A percentile compares a stretch with the other conserved stretches of the same genome.
These are phyloP conservation scores for Macrosiphum euphorbiae DNA, from an alignment of 2,888 invertebrate species.

Conservation along the genomic window DNA sequence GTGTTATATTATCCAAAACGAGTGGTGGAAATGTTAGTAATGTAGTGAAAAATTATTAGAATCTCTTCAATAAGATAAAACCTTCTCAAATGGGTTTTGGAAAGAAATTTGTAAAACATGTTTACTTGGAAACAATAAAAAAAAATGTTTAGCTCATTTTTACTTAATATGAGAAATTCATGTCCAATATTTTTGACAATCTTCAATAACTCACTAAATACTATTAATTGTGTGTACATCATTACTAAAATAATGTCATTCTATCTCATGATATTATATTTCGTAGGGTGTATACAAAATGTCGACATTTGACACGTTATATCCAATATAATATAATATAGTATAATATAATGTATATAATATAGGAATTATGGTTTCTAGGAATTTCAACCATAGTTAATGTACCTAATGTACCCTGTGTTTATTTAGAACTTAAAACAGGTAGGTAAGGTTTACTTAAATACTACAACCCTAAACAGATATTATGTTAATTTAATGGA, in stretches of 20 bases:
- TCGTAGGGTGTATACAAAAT: not conserved
- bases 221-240: not conserved
- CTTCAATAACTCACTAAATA: not conserved
- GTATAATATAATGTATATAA: not conserved
- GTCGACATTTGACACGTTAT: not conserved
- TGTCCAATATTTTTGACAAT: not conserved
- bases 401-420: not conserved
- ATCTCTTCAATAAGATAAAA: not conserved
- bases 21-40: not conserved
- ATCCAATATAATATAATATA: not conserved
- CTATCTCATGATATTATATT: not conserved
- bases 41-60: not conserved
- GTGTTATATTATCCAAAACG: not conserved
- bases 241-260: not conserved
- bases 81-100: not conserved
- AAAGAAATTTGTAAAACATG: not conserved
- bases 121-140: not conserved
- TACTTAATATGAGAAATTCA: not conserved
- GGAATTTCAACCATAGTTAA: not conserved
- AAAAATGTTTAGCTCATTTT: not conserved
- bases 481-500: not conserved
- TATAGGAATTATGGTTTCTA: not conserved
- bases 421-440: not conserved
- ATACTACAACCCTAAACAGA: not conserved
- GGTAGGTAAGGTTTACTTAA: not conserved